These are phyloP conservation scores for Smithornis capensis DNA, from an alignment of 2,113 vertebrate species.

Conservation along the genomic window DNA sequence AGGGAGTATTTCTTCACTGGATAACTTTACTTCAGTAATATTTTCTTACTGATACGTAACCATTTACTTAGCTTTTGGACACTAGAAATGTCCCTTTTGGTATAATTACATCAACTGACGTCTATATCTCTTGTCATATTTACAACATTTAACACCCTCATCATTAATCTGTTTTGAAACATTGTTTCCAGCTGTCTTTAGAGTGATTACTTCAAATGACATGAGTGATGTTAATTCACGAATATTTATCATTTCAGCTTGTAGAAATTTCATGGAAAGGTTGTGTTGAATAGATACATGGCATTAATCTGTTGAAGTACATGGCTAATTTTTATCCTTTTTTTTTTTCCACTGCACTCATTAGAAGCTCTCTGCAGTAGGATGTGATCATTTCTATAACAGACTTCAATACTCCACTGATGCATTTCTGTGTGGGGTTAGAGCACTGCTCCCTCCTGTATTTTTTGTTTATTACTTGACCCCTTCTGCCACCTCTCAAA, in stretches of 20 bases:
- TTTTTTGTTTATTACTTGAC: neutral
- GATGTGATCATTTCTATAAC: neutral
- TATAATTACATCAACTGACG: neutral
- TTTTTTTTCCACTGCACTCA: neutral
- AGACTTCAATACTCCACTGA: neutral
- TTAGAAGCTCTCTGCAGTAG: neutral
- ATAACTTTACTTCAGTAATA: neutral
- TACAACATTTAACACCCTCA: neutral
- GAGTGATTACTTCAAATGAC: neutral
- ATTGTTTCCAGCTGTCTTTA: neutral
- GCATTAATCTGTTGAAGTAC: neutral
- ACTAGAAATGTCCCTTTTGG: neutral
- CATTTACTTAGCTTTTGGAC: neutral
- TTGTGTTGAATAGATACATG: neutral
- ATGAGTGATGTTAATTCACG: neutral
- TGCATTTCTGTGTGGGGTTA: neutral
- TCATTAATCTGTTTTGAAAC: conserved; percentile 12
- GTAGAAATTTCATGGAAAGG: neutral
- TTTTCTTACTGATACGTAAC: neutral
- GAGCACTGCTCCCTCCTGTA: neutral
- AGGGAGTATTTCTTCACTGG: neutral
- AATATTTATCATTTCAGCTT: neutral
- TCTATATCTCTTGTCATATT: neutral
- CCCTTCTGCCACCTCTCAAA: neutral
- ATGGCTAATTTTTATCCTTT: neutral